Conservation (phyloP, 2,888 invertebrate species). For the Lypha dubia region DNA sequence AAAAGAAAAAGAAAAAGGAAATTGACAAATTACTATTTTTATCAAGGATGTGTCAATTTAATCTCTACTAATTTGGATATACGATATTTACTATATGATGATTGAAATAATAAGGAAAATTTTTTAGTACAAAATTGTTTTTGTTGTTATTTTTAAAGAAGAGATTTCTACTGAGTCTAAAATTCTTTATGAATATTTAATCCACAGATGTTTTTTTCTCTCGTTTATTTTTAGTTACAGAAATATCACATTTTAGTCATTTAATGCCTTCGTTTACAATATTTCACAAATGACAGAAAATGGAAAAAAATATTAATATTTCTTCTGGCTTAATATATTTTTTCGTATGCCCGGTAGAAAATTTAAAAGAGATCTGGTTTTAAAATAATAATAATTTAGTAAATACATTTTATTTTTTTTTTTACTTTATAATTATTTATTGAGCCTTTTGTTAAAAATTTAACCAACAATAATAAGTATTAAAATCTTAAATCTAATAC, state of each 20-base stretch:
- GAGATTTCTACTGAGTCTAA: not conserved
- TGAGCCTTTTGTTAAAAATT: no score
- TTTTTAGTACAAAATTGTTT: no score
- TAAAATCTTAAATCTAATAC: no score
- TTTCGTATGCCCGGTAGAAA: not conserved
- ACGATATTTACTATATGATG: no score
- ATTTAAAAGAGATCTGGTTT: not conserved
- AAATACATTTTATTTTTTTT: no score
- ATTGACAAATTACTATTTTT: conserved; percentile 4
- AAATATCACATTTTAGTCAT: conserved; percentile 38
- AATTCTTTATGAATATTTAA: not conserved
- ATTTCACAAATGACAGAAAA: conserved; percentile 28
- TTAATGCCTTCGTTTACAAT: conserved; percentile 19
- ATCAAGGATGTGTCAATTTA: not conserved
- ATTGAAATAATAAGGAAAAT: no score
- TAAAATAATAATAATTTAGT: no score
- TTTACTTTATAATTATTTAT: no score
- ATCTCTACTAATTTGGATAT: not conserved
- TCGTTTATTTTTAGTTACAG: conserved; percentile 31
- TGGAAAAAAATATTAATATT: not conserved
- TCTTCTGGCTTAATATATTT: not conserved
- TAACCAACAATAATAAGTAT: no score
- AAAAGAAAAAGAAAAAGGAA: no score
- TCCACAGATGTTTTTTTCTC: conserved; percentile 32
- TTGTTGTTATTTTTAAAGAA: not conserved